Percentiles rank a stretch among this genome's conserved stretches.
Conservation (phyloP, 30 jellyfish, hydroid and myxozoan species). For the Chrysaora quinquecirrha region DNA sequence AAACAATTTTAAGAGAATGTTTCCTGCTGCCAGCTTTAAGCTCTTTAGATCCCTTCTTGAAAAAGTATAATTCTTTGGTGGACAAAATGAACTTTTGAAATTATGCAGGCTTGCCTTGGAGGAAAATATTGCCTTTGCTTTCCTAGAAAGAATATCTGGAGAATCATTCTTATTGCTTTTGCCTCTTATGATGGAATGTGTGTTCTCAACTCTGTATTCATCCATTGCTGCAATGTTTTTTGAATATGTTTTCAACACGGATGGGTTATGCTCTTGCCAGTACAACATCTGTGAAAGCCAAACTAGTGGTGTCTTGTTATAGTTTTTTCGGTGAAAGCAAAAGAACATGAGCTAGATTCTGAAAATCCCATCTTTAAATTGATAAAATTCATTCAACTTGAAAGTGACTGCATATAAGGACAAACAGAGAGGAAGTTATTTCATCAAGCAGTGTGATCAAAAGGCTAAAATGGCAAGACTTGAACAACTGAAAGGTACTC, state of each 20-base stretch:
- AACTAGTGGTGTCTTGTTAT: background rate
- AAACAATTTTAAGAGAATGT: background rate
- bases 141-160: background rate
- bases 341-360: background rate
- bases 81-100: background rate
- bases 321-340: background rate
- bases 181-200: too few relatives aligned
- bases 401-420: background rate
- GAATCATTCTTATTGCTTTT: background rate
- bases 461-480: background rate
- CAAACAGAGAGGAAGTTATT: background rate
- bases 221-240: constrained; percentile 1
- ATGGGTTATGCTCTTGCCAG: constrained; percentile 2
- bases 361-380: background rate
- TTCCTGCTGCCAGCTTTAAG: background rate
- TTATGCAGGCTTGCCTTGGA: background rate
- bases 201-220: background rate
- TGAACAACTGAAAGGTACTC: background rate
- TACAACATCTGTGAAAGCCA: constrained; percentile 2
- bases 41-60: background rate
- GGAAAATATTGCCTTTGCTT: constrained; percentile 3
- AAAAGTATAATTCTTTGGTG: constrained; percentile 13
- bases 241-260: background rate
- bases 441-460: constrained; percentile 8
- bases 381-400: too few relatives aligned